Conservation (phyloP, 2,113 vertebrate species). For the Opisthocomus hoazin region DNA sequence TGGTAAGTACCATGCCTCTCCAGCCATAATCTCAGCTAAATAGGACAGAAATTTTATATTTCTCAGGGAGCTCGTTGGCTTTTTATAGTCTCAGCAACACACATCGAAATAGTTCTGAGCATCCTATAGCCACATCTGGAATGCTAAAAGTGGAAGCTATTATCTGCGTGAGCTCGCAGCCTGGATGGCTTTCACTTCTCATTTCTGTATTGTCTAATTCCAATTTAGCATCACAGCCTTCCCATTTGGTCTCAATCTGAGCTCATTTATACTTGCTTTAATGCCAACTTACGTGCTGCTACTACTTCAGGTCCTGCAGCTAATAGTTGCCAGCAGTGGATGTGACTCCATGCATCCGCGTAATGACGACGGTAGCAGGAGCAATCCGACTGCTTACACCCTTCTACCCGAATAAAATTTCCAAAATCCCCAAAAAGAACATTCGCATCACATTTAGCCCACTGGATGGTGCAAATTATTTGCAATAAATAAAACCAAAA, state of each 20-base stretch:
- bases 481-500: background rate
- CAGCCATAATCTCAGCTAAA: background rate
- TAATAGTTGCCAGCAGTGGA: background rate
- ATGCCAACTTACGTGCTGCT: background rate
- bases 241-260: background rate
- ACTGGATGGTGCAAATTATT: background rate
- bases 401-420: background rate
- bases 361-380: background rate
- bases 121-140: background rate
- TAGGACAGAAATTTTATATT: background rate
- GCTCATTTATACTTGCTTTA: background rate
- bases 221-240: background rate
- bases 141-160: background rate
- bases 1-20: background rate
- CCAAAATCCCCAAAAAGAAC: background rate
- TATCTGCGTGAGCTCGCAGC: background rate
- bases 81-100: background rate
- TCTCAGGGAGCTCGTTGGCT: background rate
- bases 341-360: rapidly evolving
- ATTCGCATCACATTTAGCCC: background rate
- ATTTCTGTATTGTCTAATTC: background rate
- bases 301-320: background rate
- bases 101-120: background rate
- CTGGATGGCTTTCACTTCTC: background rate
- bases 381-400: no score